Evolutionary conservation across 2,797 vertebrate genomes (phyloP).

Genomic region (Chelidonichthys spinosus): DNA sequence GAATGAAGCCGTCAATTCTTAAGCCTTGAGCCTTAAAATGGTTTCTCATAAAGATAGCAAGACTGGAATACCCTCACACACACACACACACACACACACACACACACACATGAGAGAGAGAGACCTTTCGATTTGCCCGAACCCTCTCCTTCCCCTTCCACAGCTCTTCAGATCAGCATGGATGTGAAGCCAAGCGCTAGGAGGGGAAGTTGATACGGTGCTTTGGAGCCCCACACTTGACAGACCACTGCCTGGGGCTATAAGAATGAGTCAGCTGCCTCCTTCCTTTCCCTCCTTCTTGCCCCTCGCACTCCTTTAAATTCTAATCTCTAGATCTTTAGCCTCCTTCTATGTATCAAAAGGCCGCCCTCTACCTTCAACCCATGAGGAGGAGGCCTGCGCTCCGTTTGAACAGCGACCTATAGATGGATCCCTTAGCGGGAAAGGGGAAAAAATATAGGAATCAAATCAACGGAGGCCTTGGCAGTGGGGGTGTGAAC

Average conservation of each 20-base stretch:
- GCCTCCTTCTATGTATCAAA: conserved; percentile 35
- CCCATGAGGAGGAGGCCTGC: conserved; percentile 9
- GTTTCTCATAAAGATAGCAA: background rate
- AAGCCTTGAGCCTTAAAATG: conserved; percentile 6
- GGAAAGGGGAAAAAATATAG: conserved; percentile 3
- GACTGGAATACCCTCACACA: background rate
- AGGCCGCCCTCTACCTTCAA: conserved; percentile 25
- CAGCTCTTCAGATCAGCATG: conserved; percentile 30
- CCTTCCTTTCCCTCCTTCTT: background rate
- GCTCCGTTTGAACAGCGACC: conserved; percentile 9
- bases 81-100: background rate
- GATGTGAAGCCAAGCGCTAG: conserved; percentile 44
- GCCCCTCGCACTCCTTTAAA: background rate
- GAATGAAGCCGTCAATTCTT: background rate
- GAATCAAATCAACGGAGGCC: background rate
- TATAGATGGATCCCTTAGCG: background rate
- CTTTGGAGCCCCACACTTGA: conserved; percentile 42
- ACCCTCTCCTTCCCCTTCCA: conserved; percentile 22
- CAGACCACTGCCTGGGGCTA: conserved; percentile 55
- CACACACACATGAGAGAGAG: background rate
- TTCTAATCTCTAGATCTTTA: conserved; percentile 33
- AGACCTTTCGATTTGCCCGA: conserved; percentile 29
- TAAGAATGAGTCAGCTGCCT: conserved; percentile 15
- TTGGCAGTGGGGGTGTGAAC: background rate
- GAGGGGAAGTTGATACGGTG: conserved; percentile 33